Evolutionary conservation across 2,888 invertebrate genomes (phyloP).

Genomic region (Strigamia crassipes): DNA sequence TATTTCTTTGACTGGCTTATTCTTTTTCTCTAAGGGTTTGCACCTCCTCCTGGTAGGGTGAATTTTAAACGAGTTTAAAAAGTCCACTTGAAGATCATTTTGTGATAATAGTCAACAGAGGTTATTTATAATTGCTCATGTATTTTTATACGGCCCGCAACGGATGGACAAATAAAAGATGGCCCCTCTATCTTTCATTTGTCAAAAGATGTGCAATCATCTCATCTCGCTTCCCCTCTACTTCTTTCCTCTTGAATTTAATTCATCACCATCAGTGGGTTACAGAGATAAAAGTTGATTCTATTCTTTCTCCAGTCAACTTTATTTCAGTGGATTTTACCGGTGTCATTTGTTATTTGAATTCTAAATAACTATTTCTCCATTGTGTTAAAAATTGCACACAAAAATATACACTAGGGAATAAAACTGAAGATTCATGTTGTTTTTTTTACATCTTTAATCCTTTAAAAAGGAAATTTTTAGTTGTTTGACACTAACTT

Average conservation of each 20-base stretch:
- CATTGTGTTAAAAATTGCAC: background rate
- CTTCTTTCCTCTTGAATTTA: conserved; percentile 2
- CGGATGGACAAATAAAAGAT: conserved; percentile 42
- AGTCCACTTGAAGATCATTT: conserved; percentile 16
- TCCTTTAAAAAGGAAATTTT: background rate
- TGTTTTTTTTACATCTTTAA: background rate
- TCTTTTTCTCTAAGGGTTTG: background rate
- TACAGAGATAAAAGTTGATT: background rate
- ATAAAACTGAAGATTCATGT: background rate
- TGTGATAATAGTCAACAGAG: background rate
- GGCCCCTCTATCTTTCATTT: conserved; percentile 14
- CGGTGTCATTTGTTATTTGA: background rate
- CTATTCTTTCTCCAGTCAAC: background rate
- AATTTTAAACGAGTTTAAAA: conserved; percentile 8
- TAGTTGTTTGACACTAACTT: background rate
- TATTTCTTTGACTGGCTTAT: conserved; percentile 26
- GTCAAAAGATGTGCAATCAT: background rate
- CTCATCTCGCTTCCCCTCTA: conserved; percentile 14
- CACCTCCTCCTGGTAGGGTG: conserved; percentile 8
- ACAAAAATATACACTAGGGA: background rate
- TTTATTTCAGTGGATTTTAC: background rate
- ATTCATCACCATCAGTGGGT: conserved; percentile 18
- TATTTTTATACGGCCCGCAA: background rate
- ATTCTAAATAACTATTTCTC: background rate
- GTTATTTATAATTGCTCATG: conserved; percentile 34